A percentile compares a stretch with the other conserved stretches of the same genome.
phyloP scores from a whole-genome alignment of 2,113 vertebrate genomes.

The Ammodytes marinus region DNA sequence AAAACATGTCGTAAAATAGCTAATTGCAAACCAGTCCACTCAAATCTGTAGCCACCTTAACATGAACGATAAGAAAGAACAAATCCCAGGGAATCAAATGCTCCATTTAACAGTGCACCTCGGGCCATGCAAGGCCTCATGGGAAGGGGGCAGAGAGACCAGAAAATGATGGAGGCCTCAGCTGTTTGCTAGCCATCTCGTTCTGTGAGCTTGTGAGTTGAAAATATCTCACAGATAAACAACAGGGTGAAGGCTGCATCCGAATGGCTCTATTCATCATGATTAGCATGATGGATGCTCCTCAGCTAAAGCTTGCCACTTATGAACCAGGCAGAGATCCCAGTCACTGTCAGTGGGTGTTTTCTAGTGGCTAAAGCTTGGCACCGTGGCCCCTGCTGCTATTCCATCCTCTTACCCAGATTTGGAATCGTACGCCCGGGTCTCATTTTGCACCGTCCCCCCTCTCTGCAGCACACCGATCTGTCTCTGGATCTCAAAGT shows the following conservation, averaged over 20 bases:
- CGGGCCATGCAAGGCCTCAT: constrained; percentile 40
- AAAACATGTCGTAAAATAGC: background rate
- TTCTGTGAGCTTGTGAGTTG: constrained; percentile 46
- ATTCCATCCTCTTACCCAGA: constrained; percentile 88
- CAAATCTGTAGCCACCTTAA: constrained; percentile 20
- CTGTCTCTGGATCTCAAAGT: constrained; percentile 98
- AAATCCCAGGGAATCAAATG: constrained; percentile 31
- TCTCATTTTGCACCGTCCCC: constrained; percentile 93
- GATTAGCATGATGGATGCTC: constrained; percentile 59
- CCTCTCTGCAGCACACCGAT: constrained; percentile 89
- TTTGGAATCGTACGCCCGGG: constrained; percentile 93
- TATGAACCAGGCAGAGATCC: constrained; percentile 65
- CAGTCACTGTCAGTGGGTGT: constrained; percentile 30
- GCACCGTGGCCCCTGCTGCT: background rate
- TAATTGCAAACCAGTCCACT: background rate
- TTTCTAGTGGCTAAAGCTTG: constrained; percentile 35
- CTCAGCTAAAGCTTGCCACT: constrained; percentile 47
- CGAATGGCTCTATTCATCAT: constrained; percentile 77
- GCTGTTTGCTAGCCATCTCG: constrained; percentile 60
- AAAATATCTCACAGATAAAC: constrained; percentile 58
- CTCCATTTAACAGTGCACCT: constrained; percentile 28
- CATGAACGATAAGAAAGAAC: constrained; percentile 12
- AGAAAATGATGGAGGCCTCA: constrained; percentile 63
- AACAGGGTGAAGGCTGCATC: constrained; percentile 50
- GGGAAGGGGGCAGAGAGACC: constrained; percentile 40